These are phyloP conservation scores for Psilopogon haemacephalus DNA, from an alignment of 2,113 vertebrate genomes.

Conservation along the genomic window DNA sequence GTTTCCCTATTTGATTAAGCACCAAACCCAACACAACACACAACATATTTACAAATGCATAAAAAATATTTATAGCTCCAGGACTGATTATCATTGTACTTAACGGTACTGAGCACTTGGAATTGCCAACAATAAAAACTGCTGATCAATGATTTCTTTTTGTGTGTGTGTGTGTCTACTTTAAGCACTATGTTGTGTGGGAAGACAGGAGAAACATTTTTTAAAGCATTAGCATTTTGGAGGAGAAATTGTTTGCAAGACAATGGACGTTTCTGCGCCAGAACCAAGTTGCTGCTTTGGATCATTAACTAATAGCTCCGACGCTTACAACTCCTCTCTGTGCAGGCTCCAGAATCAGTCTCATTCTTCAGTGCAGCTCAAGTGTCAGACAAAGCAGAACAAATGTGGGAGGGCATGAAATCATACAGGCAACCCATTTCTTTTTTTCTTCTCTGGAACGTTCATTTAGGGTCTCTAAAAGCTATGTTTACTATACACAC, in stretches of 20 bases:
- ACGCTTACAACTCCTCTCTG: not conserved
- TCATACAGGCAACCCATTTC: not conserved
- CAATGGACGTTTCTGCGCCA: slow-evolving; percentile 27
- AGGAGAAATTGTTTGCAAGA: not conserved
- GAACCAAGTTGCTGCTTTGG: not conserved
- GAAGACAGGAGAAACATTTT: not conserved
- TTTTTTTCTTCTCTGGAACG: not conserved
- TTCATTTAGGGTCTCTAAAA: not conserved
- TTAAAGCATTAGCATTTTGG: not conserved
- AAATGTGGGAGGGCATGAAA: slow-evolving; percentile 18
- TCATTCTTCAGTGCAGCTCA: not conserved
- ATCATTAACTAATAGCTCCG: not conserved
- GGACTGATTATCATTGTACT: not conserved
- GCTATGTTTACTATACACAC: not conserved
- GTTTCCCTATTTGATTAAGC: not conserved
- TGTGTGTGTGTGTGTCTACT: not conserved
- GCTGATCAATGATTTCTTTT: not conserved
- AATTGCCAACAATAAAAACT: not conserved
- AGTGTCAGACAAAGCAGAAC: slow-evolving; percentile 2
- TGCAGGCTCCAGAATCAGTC: not conserved
- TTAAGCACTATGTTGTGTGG: not conserved
- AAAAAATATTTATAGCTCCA: not conserved
- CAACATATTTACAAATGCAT: not conserved
- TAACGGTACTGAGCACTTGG: not conserved
- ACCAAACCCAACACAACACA: not conserved